Conservation (phyloP, 2,797 vertebrate species). For the Helostoma temminkii region DNA sequence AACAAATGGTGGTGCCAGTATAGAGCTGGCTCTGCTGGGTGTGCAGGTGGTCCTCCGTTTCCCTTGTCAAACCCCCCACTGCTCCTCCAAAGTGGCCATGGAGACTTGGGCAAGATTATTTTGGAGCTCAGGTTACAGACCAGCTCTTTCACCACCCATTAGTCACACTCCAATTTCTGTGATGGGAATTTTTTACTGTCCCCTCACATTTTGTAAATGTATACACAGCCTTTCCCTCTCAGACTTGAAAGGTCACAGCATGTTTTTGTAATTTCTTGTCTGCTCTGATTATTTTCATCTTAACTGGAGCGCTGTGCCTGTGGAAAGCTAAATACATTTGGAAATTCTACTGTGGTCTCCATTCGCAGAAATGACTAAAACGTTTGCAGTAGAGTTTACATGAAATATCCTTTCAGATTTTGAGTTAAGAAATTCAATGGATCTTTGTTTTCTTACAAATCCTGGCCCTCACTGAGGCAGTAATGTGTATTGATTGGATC, state of each 20-base stretch:
- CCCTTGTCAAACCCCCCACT: constrained; percentile 72
- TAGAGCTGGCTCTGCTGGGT: constrained; percentile 73
- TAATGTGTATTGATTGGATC: constrained; percentile 76
- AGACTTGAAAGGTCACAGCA: constrained; percentile 71
- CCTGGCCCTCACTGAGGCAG: constrained; percentile 59
- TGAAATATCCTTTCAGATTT: constrained; percentile 65
- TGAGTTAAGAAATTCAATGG: constrained; percentile 57
- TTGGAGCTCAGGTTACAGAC: constrained; percentile 77
- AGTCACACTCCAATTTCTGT: constrained; percentile 77
- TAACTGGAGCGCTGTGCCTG: constrained; percentile 40
- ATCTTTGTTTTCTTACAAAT: constrained; percentile 68
- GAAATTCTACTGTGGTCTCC: constrained; percentile 41
- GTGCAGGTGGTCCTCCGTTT: constrained; percentile 77
- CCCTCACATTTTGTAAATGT: constrained; percentile 72
- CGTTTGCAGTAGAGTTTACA: constrained; percentile 46
- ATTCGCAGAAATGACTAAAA: constrained; percentile 57
- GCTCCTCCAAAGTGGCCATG: constrained; percentile 77
- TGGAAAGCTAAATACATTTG: constrained; percentile 56
- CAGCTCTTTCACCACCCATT: constrained; percentile 75
- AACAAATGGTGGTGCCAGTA: constrained; percentile 76
- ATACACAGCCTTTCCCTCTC: constrained; percentile 64
- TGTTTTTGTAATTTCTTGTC: constrained; percentile 78
- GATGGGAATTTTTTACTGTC: constrained; percentile 68
- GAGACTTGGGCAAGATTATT: constrained; percentile 76
- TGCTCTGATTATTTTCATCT: constrained; percentile 72